A percentile compares a stretch with the other conserved stretches of the same genome.
These are phyloP conservation scores for Callipepla squamata DNA, from an alignment of 2,113 vertebrate species.

Conservation along the genomic window DNA sequence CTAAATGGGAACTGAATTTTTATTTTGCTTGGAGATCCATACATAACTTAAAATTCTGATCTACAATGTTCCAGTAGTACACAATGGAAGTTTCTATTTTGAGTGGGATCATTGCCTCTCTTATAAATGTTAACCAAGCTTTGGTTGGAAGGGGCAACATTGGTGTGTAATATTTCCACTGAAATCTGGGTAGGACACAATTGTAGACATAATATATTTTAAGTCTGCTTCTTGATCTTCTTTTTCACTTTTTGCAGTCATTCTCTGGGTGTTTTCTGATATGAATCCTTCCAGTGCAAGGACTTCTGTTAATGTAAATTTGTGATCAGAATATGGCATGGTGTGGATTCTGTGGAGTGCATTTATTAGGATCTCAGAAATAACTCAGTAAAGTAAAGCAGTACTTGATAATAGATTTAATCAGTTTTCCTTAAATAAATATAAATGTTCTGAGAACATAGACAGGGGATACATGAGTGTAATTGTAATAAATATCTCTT, in stretches of 20 bases:
- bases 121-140: background rate
- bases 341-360: background rate
- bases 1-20: background rate
- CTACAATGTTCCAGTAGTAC: background rate
- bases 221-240: background rate
- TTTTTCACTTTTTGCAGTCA: background rate
- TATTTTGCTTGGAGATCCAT: background rate
- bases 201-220: background rate
- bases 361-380: background rate
- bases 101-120: background rate
- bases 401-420: background rate
- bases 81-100: background rate
- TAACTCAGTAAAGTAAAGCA: background rate
- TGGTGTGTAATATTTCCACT: background rate
- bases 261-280: background rate
- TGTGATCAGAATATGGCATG: background rate
- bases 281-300: background rate
- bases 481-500: background rate
- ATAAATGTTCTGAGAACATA: background rate
- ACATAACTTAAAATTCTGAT: background rate
- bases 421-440: background rate
- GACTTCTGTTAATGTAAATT: background rate
- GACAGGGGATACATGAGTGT: accelerated
- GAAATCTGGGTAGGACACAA: background rate
- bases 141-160: background rate